Conservation (phyloP, 2,113 vertebrate genomes). For the Heterocephalus glaber region DNA sequence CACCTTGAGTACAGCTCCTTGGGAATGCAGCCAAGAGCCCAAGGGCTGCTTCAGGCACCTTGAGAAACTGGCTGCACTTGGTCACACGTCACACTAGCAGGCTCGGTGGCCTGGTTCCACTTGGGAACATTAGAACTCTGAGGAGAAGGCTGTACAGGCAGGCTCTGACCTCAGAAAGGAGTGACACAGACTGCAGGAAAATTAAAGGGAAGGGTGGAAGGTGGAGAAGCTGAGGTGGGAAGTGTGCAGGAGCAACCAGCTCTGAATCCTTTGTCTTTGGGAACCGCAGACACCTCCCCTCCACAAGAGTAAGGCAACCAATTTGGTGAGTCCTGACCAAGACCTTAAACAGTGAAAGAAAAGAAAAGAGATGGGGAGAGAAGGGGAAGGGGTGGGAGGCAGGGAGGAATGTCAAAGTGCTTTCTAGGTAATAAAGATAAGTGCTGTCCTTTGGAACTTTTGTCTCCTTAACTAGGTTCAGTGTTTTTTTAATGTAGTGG, state of each 20-base stretch:
- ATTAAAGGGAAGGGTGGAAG: not conserved
- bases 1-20: not conserved
- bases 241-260: not conserved
- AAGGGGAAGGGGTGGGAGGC: not conserved
- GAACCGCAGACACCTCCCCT: not conserved
- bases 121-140: not conserved
- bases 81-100: not conserved
- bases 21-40: not conserved
- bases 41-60: not conserved
- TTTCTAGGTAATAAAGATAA: conserved; percentile 1
- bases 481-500: not conserved
- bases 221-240: not conserved
- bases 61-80: not conserved
- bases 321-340: not conserved
- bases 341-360: not conserved
- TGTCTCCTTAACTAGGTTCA: not conserved
- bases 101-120: not conserved
- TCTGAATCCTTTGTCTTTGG: not conserved
- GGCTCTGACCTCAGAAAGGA: not conserved
- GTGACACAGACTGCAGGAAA: not conserved
- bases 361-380: not conserved
- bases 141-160: not conserved
- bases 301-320: not conserved
- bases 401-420: not conserved
- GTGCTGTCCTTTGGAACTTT: not conserved